Evolutionary conservation across 2,888 invertebrate genomes (phyloP), one percentile per base, ranked within the genome.

Genomic region (Pherbina coryleti): DNA sequence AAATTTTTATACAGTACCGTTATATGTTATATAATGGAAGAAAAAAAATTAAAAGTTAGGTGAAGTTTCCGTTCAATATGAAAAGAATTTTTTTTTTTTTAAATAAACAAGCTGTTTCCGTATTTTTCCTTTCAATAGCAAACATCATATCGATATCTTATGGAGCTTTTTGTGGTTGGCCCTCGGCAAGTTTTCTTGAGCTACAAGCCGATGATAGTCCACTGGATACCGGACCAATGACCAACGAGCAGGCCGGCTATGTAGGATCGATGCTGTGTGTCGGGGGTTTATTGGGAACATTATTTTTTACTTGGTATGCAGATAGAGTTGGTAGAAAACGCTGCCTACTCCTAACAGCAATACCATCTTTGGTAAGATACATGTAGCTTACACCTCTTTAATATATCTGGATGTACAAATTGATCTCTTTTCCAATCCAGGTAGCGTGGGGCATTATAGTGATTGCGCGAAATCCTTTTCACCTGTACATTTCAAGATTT

Each of bases 161-260:
- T 84, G 89, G 89, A 3, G 85, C 86, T 0, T 85, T 85, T 73
- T 84, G 84, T 70, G 89, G 89, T 37, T 90, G 90, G 90, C 83
- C 86, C 0, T 89, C 89, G 1, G 82, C 89, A 3, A 86, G 86
- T 79, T 86, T 89, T 34, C 79, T 88, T 17, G 83, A 88, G 17
- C 78, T 90, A 2, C 82, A 85, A 73, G 82, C 86, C 1, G 78
- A 81, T 0, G 77, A 83, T 0, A 87, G 87, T 51, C 88, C 88
- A 0, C 72, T 90, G 62, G 81, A 83, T n/a, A 81, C 85, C 5
- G 89, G 89, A 3, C 86, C 87, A 0, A 75, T 90, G 74, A 84
- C 80, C 3, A 77, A 79, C 53, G 82, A 84, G n/a, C 86, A 89
- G 76, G 84, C 84, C 31, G 90, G 90, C 9, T 89, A 88, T 88